These are phyloP conservation scores for Craniophora ligustri DNA, from an alignment of 2,888 invertebrate species.

Conservation along the genomic window DNA sequence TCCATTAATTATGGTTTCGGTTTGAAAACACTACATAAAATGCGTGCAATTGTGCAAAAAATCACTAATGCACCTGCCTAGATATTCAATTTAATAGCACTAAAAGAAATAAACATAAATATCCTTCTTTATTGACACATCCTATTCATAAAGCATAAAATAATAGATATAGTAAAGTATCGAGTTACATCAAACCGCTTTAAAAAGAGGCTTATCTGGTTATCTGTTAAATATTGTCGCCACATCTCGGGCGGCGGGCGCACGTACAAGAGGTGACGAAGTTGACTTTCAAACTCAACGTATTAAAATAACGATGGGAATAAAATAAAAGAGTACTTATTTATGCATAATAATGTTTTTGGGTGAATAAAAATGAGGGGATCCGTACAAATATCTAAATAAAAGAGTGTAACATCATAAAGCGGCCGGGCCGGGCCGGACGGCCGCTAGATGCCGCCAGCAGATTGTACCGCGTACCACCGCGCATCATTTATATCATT, in stretches of 20 bases:
- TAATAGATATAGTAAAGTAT: conserved; percentile 71
- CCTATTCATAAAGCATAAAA: conserved; percentile 78
- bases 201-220: conserved; percentile 80
- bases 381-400: conserved; percentile 85
- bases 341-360: conserved; percentile 85
- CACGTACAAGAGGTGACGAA: conserved; percentile 79
- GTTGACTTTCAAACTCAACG: conserved; percentile 73
- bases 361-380: conserved; percentile 84
- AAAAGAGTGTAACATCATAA: conserved; percentile 83
- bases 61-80: neutral
- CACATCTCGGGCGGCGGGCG: conserved; percentile 76
- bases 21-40: neutral
- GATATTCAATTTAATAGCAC: conserved; percentile 4
- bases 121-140: conserved; percentile 52
- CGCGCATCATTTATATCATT: conserved; percentile 84
- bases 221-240: conserved; percentile 83
- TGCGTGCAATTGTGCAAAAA: neutral
- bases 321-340: conserved; percentile 85
- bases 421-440: conserved; percentile 64
- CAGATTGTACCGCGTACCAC: conserved; percentile 75
- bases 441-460: conserved; percentile 79
- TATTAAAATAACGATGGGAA: conserved; percentile 85
- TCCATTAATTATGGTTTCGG: neutral
- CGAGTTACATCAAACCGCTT: conserved; percentile 82
- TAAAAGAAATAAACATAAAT: conserved; percentile 44